These are phyloP conservation scores for Anastrepha ludens DNA, from an alignment of 1,140 invertebrate genomes.

Conservation along the genomic window DNA sequence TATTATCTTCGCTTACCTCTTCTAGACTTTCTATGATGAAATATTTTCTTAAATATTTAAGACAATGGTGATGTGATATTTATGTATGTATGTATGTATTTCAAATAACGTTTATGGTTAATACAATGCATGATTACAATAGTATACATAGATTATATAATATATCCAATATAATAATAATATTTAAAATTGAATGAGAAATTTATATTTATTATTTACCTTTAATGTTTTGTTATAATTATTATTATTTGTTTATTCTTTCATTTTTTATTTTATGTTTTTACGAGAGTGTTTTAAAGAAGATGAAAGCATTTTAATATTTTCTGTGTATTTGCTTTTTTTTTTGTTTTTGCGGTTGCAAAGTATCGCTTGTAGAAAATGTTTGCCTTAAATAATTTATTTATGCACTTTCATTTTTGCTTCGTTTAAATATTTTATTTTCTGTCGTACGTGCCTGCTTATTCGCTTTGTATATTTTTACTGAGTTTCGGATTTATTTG, in stretches of 20 bases:
- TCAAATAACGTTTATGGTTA: constrained; percentile 49
- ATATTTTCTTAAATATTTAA: constrained; percentile 51
- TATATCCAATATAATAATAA: constrained; percentile 52
- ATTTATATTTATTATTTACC: constrained; percentile 23
- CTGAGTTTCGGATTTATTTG: not conserved
- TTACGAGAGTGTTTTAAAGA: not conserved
- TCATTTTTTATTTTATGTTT: constrained; percentile 7
- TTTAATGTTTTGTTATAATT: not conserved
- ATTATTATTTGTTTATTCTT: not conserved
- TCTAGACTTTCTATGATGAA: constrained; percentile 37
- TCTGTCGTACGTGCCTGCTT: not conserved
- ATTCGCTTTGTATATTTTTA: not conserved
- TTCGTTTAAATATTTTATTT: not conserved
- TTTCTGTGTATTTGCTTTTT: not conserved
- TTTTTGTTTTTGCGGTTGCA: not conserved
- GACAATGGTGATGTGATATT: constrained; percentile 49
- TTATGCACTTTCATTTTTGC: not conserved
- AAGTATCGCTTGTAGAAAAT: constrained; percentile 19
- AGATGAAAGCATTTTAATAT: constrained; percentile 28
- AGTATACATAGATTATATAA: constrained; percentile 51
- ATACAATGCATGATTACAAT: constrained; percentile 40
- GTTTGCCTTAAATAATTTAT: not conserved
- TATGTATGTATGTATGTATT: constrained; percentile 34
- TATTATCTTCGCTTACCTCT: constrained; percentile 51
- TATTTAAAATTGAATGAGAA: constrained; percentile 48